These are phyloP conservation scores for Artibeus lituratus DNA, from an alignment of 2,797 vertebrate genomes.

Conservation along the genomic window DNA sequence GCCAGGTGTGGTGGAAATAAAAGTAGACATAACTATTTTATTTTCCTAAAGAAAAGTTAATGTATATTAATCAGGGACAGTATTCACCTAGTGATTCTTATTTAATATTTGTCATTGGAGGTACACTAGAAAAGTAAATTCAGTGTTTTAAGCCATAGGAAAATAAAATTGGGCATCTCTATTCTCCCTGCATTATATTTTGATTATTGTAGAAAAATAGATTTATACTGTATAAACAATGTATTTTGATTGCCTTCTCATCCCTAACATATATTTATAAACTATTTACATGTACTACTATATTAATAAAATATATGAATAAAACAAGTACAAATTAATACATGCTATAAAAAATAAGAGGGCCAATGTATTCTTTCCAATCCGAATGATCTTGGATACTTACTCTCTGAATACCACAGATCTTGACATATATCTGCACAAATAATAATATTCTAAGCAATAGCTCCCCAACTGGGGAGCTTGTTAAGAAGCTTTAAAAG, in stretches of 20 bases:
- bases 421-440: not conserved
- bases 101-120: not conserved
- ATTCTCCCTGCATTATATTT: constrained; percentile 26
- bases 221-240: not conserved
- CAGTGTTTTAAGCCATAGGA: constrained; percentile 20
- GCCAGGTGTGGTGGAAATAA: not conserved
- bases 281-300: not conserved
- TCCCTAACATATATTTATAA: constrained; percentile 3
- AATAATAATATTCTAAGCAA: not conserved
- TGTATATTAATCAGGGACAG: not conserved
- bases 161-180: not conserved
- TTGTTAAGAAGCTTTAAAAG: constrained; percentile 11
- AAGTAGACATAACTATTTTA: not conserved
- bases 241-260: not conserved
- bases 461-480: not conserved
- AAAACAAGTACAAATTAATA: constrained; percentile 24
- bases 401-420: not conserved
- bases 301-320: not conserved
- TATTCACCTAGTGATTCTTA: constrained; percentile 6
- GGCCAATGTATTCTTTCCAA: not conserved
- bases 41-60: constrained; percentile 37
- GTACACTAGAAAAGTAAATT: not conserved
- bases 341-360: not conserved
- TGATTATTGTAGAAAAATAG: not conserved
- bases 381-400: not conserved